A percentile compares a stretch with the other conserved stretches of the same genome.
These are phyloP conservation scores for Pristionchus entomophagus DNA, from an alignment of 2,888 invertebrate species.

Conservation along the genomic window DNA sequence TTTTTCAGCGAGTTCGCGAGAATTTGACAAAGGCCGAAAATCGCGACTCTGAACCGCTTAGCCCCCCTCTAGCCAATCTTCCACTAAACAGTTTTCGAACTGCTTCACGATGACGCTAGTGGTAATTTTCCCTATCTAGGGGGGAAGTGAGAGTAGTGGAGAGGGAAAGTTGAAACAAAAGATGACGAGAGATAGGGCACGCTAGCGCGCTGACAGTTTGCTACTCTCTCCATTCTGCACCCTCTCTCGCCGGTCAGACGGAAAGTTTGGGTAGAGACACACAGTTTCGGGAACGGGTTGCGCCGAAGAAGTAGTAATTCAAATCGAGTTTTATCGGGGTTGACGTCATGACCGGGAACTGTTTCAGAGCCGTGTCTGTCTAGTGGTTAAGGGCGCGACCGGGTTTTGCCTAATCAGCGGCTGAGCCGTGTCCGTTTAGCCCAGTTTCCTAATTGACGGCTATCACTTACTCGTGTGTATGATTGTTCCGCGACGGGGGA, in stretches of 20 bases:
- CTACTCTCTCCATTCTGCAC: too few relatives aligned
- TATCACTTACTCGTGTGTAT: neutral
- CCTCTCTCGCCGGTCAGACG: too few relatives aligned
- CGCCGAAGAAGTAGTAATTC: conserved; percentile 28
- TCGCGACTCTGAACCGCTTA: conserved; percentile 10
- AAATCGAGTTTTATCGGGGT: neutral
- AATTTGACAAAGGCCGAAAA: conserved; percentile 19
- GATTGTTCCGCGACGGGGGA: conserved; percentile 30
- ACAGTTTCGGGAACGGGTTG: conserved; percentile 40
- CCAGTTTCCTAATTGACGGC: too few relatives aligned
- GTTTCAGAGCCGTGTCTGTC: neutral
- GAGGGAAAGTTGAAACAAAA: conserved; percentile 33
- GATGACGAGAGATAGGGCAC: conserved; percentile 7
- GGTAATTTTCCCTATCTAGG: too few relatives aligned
- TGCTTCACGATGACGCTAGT: conserved; percentile 6
- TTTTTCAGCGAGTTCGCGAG: too few relatives aligned
- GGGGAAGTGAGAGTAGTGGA: conserved; percentile 8
- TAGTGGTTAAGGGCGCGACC: too few relatives aligned
- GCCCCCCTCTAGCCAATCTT: neutral
- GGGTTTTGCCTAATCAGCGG: neutral
- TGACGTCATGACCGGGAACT: conserved; percentile 9
- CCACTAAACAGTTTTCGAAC: conserved; percentile 34
- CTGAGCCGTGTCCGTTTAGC: too few relatives aligned
- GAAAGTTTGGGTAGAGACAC: neutral
- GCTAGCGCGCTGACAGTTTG: too few relatives aligned